Base-by-base conservation (phyloP, 1,140 invertebrate genomes). In the Lepidostoma basale region DNA sequence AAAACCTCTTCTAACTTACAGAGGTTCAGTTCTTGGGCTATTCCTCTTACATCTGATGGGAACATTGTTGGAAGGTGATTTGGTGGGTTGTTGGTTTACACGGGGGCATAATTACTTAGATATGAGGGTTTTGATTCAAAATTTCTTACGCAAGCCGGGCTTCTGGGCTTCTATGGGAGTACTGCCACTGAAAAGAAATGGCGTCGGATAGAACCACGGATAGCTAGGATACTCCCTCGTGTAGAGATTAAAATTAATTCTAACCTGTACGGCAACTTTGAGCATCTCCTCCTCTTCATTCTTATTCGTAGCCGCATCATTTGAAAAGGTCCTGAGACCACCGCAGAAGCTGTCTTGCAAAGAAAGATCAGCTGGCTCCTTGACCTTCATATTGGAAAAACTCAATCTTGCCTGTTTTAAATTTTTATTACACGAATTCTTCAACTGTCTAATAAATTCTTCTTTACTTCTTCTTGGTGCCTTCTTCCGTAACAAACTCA, bases 331-430 rank as follows among this genome's bases (percentile, higher is more conserved):
- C 36, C 70, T 65, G 4, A 73, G 22, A 1, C 70, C 70, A 3
- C 70, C 70, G 18, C 58, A 42, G 16, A 73, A 73, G 16, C 36
- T 42, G 10, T 67, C 39, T 8, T 40, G 18, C 18, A 26, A 6
- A 14, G 70, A 67, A 22, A 73, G 16, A 58, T 73, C 67, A 23
- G 60, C 39, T 1, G 63, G 44, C 18, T 28, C 18, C 44, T 62
- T 66, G 18, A 18, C 16, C 49, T 67, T 73, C n/a, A 59, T 10
- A 12, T 62, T 67, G 22, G 33, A 65, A 25, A 73, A 73, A 16
- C 42, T 20, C n/a, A 73, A 40, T 8, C 70, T 30, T 10, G 67
- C 45, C 40, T 73, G 70, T 28, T 69, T 73, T 10, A 73, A 30
- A 14, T 66, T 65, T 59, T 71, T 71, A 45, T 68, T 45, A 40